phyloP scores from a whole-genome alignment of 2,113 vertebrate species.

The Aleadryas rufinucha region DNA sequence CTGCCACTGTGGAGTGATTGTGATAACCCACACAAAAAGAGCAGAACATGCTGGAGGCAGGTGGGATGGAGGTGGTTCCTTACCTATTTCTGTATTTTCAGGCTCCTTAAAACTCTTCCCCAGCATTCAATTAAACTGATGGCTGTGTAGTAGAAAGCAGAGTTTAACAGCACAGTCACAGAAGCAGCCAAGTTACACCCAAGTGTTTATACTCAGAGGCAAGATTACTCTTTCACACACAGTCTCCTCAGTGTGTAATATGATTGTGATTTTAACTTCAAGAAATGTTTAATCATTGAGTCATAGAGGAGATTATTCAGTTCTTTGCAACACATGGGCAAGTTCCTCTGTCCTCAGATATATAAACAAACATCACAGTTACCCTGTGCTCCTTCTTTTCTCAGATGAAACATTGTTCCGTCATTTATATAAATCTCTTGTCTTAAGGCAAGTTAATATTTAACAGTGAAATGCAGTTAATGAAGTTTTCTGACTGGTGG shows the following conservation, averaged over 20 bases:
- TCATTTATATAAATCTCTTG: neutral
- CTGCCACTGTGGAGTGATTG: neutral
- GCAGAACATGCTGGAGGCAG: neutral
- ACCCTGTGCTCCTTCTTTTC: neutral
- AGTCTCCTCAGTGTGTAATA: neutral
- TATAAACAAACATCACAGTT: neutral
- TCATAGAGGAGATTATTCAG: neutral
- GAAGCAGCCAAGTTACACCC: neutral
- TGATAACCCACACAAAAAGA: neutral
- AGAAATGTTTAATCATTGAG: neutral
- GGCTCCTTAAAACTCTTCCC: neutral
- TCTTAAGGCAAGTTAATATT: neutral
- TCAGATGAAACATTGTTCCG: neutral
- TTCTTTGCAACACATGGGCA: neutral
- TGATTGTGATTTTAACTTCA: neutral
- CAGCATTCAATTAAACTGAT: neutral
- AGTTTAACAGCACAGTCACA: neutral
- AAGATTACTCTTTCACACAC: neutral
- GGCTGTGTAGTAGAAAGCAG: neutral
- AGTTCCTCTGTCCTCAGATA: neutral
- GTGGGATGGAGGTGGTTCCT: fast-evolving
- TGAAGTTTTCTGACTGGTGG: neutral
- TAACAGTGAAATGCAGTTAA: neutral
- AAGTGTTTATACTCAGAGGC: neutral
- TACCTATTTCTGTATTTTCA: neutral